Conservation (phyloP, 2,888 invertebrate genomes). For the Drosophila rubida region DNA sequence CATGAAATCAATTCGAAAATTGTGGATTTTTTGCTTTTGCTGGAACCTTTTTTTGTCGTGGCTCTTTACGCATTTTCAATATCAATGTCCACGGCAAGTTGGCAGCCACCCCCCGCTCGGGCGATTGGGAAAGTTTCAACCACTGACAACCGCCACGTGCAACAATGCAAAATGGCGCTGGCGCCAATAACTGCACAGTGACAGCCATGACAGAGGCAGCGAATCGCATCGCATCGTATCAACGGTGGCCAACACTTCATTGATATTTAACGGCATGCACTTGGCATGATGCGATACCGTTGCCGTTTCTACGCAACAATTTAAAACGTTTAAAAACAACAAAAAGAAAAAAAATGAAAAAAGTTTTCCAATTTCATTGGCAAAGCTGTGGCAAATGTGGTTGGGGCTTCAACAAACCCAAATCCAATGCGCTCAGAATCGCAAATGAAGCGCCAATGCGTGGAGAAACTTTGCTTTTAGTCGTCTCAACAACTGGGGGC, state of each 20-base stretch:
- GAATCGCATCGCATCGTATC: background rate
- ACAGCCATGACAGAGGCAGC: conserved; percentile 9
- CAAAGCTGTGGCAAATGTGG: conserved; percentile 29
- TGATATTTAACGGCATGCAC: conserved; percentile 68
- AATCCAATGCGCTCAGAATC: conserved; percentile 67
- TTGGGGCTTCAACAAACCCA: conserved; percentile 19
- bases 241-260: conserved; percentile 44
- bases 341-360: conserved; percentile 23
- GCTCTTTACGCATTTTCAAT: conserved; percentile 2
- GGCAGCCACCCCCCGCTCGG: conserved; percentile 28
- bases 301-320: conserved; percentile 76
- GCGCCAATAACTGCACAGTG: conserved; percentile 36
- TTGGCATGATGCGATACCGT: conserved; percentile 38
- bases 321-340: conserved; percentile 43
- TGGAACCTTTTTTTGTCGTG: conserved; percentile 1
- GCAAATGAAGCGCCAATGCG: conserved; percentile 60
- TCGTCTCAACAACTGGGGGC: background rate
- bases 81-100: conserved; percentile 16
- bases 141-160: conserved; percentile 57
- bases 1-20: conserved; percentile 18
- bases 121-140: conserved; percentile 46
- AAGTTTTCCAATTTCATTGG: conserved; percentile 75
- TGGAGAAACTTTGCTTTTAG: conserved; percentile 62
- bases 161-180: conserved; percentile 67
- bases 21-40: background rate